phyloP scores from a whole-genome alignment of 2,113 vertebrate genomes.

The Coturnix japonica region DNA sequence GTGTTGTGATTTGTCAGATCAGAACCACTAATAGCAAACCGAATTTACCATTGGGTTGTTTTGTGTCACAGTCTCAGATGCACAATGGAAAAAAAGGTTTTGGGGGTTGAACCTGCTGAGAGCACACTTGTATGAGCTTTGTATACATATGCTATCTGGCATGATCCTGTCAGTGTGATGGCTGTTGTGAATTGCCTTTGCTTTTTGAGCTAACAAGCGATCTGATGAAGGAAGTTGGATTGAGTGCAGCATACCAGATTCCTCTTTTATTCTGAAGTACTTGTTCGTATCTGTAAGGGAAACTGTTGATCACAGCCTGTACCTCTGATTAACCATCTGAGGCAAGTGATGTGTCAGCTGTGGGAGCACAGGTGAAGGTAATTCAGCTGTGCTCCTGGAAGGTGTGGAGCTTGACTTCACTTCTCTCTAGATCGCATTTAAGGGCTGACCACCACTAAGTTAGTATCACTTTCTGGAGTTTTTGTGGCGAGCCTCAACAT shows the following conservation, averaged over 20 bases:
- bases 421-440: too few relatives aligned
- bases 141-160: neutral
- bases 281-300: neutral
- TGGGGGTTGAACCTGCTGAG: neutral
- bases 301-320: too few relatives aligned
- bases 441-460: too few relatives aligned
- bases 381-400: too few relatives aligned
- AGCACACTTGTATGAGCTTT: neutral
- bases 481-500: too few relatives aligned
- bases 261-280: neutral
- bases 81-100: neutral
- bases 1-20: neutral
- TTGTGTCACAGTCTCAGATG: neutral
- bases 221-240: neutral
- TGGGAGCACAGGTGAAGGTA: too few relatives aligned
- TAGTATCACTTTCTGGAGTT: too few relatives aligned
- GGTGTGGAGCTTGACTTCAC: too few relatives aligned
- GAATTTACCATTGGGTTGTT: neutral
- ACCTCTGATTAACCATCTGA: too few relatives aligned
- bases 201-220: neutral
- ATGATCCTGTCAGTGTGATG: neutral
- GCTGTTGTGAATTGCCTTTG: neutral
- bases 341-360: too few relatives aligned
- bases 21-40: neutral
- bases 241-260: neutral